These are phyloP conservation scores for Xanthia icteritia DNA, from an alignment of 2,888 invertebrate species.

Conservation along the genomic window DNA sequence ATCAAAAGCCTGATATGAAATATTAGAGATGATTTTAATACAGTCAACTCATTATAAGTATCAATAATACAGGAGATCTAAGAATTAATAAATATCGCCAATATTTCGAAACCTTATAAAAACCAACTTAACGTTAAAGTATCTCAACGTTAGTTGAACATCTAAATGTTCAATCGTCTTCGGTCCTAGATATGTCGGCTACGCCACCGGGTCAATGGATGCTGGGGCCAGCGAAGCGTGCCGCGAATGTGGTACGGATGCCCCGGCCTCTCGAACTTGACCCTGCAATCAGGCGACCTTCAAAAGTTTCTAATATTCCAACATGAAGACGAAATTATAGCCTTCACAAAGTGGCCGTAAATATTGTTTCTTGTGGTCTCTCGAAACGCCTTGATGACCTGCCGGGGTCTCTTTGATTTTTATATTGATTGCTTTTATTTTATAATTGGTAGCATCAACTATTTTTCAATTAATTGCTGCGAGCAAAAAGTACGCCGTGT, in stretches of 20 bases:
- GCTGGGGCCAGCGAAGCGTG: slow-evolving; percentile 77
- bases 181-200: slow-evolving; percentile 67
- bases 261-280: slow-evolving; percentile 79
- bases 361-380: slow-evolving; percentile 44
- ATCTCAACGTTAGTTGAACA: neutral
- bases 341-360: slow-evolving; percentile 38
- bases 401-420: slow-evolving; percentile 26
- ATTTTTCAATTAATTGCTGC: slow-evolving; percentile 31
- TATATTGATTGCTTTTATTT: slow-evolving; percentile 46
- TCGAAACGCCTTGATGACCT: slow-evolving; percentile 49
- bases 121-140: neutral
- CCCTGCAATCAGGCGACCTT: slow-evolving; percentile 63
- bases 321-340: slow-evolving; percentile 55
- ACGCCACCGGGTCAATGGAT: slow-evolving; percentile 75
- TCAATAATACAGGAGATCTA: neutral
- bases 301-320: slow-evolving; percentile 60
- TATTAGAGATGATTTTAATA: no score
- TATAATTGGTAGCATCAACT: slow-evolving; percentile 16
- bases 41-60: neutral
- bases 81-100: neutral
- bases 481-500: slow-evolving; percentile 41
- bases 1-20: neutral
- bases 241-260: slow-evolving; percentile 70
- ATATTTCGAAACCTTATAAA: neutral
- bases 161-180: slow-evolving; percentile 23